Percentiles rank a stretch among this genome's conserved stretches.
Conservation (phyloP, 2,797 vertebrate species). For the Lycodopsis pacificus region DNA sequence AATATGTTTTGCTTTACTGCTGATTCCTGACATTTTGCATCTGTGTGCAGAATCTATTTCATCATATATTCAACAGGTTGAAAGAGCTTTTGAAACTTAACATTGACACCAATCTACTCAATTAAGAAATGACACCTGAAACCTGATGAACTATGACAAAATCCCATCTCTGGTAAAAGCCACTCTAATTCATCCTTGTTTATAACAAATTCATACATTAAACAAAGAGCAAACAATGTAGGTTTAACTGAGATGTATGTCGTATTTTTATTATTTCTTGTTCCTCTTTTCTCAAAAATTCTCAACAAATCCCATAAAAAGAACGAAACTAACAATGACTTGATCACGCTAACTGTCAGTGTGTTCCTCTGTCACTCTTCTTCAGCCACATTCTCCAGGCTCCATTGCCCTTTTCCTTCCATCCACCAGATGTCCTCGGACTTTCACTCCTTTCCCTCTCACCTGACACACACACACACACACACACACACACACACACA, state of each 20-base stretch:
- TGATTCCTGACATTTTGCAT: constrained; percentile 16
- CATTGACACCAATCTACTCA: background rate
- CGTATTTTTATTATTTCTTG: background rate
- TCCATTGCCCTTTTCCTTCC: background rate
- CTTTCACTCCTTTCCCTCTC: background rate
- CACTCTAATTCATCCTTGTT: background rate
- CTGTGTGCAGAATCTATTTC: background rate
- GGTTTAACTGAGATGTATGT: background rate
- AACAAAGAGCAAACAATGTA: background rate
- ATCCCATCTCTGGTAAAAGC: constrained; percentile 8
- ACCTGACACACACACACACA: constrained; percentile 2
- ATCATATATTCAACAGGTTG: too few relatives aligned
- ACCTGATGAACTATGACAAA: constrained; percentile 7
- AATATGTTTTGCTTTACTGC: constrained; percentile 3
- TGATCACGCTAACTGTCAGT: background rate
- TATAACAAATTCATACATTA: background rate
- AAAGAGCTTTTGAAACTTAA: constrained; percentile 4
- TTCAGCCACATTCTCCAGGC: background rate
- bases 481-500: background rate
- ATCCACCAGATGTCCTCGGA: background rate
- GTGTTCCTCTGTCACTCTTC: background rate
- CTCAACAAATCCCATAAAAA: background rate
- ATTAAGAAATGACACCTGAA: background rate
- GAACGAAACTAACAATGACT: background rate
- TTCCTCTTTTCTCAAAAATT: background rate